phyloP scores from a whole-genome alignment of 2,797 vertebrate genomes.

The Chrysolophus pictus region DNA sequence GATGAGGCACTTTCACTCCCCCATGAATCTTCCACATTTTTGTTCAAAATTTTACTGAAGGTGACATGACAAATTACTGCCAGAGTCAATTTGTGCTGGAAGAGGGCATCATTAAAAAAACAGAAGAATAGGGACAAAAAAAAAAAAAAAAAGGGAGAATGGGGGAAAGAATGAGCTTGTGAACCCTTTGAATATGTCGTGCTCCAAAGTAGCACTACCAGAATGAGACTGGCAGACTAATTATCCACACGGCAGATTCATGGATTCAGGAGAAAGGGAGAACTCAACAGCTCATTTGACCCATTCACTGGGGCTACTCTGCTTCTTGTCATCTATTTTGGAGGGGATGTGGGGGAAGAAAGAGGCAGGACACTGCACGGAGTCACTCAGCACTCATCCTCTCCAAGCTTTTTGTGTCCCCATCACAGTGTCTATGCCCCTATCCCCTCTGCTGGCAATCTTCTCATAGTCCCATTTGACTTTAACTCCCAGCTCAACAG shows the following conservation, averaged over 20 bases:
- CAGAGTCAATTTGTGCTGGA: conserved; percentile 62
- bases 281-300: background rate
- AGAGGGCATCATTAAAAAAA: conserved; percentile 58
- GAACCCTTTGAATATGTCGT: conserved; percentile 27
- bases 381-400: accelerated
- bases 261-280: background rate
- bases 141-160: background rate
- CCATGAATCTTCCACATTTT: conserved; percentile 64
- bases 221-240: conserved; percentile 32
- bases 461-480: background rate
- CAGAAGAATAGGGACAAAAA: background rate
- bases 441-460: background rate
- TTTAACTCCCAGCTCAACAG: background rate
- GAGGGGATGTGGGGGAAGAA: background rate
- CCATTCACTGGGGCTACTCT: background rate
- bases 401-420: background rate
- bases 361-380: background rate
- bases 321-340: background rate
- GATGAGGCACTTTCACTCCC: conserved; percentile 14
- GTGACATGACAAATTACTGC: conserved; percentile 72
- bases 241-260: background rate
- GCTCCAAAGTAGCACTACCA: background rate
- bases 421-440: background rate
- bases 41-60: conserved; percentile 70
- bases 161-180: conserved; percentile 9